A percentile compares a stretch with the other conserved stretches of the same genome.
These are phyloP conservation scores for Acromyrmex echinatior DNA, from an alignment of 1,140 invertebrate species.

Conservation along the genomic window DNA sequence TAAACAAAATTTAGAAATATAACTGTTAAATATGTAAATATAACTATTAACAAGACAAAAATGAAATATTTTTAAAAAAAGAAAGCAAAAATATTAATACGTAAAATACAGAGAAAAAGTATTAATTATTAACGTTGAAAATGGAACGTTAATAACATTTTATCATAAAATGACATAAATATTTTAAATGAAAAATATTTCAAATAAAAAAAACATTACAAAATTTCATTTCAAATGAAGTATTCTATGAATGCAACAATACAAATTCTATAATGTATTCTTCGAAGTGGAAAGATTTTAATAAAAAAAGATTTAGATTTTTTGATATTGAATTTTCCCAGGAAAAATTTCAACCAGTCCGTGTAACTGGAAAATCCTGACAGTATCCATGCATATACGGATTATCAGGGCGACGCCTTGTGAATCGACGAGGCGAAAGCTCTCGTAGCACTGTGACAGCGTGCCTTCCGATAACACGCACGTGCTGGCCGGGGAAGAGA, in stretches of 20 bases:
- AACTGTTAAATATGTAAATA: no score
- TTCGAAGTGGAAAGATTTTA: background rate
- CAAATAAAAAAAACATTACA: background rate
- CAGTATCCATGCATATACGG: background rate
- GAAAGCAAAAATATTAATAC: conserved; percentile 12
- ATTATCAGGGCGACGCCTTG: conserved; percentile 26
- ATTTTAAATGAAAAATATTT: background rate
- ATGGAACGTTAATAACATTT: conserved; percentile 11
- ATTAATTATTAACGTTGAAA: background rate
- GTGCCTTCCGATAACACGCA: conserved; percentile 45
- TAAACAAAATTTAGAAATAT: background rate
- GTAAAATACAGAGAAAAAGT: background rate
- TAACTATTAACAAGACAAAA: background rate
- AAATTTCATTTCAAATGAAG: conserved; percentile 2
- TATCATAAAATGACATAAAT: background rate
- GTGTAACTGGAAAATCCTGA: conserved; percentile 32
- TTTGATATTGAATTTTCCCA: background rate
- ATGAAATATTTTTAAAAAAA: background rate
- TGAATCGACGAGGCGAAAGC: conserved; percentile 21
- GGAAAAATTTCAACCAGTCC: background rate
- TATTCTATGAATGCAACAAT: background rate
- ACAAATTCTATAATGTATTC: background rate
- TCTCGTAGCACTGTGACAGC: conserved; percentile 21
- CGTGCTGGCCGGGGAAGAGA: conserved; percentile 31
- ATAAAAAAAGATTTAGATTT: conserved; percentile 17